These are phyloP conservation scores for Noctua fimbriata DNA, from an alignment of 2,888 invertebrate species.

Conservation along the genomic window DNA sequence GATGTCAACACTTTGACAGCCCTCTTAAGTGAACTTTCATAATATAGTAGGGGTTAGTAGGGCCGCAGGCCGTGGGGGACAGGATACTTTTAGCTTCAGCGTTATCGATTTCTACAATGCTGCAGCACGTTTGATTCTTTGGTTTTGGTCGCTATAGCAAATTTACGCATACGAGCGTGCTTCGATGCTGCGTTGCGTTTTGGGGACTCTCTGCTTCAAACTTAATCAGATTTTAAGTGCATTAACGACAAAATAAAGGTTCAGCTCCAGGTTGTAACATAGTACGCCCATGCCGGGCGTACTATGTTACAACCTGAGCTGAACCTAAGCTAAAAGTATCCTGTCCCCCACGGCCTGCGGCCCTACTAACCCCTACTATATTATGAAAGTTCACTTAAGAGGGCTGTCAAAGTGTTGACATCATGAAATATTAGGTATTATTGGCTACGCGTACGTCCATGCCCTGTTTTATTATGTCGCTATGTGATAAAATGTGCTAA, in stretches of 20 bases:
- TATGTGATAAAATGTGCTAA: not conserved
- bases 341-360: too few relatives aligned
- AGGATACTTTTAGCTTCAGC: not conserved
- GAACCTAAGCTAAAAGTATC: too few relatives aligned
- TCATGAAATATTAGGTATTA: too few relatives aligned
- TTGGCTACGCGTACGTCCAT: not conserved
- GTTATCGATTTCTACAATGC: not conserved
- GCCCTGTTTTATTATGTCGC: slow-evolving; percentile 1
- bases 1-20: not conserved
- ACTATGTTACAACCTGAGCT: too few relatives aligned
- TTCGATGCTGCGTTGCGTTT: not conserved
- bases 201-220: not conserved
- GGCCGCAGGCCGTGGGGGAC: too few relatives aligned
- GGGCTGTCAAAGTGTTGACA: too few relatives aligned
- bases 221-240: not conserved
- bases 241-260: not conserved
- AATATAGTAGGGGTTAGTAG: not conserved
- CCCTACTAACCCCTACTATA: too few relatives aligned
- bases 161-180: not conserved
- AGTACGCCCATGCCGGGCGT: not conserved
- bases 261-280: not conserved
- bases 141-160: not conserved
- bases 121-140: not conserved
- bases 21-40: not conserved
- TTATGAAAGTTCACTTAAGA: too few relatives aligned